Conservation (phyloP, 2,797 vertebrate genomes). For the Thaleichthys pacificus region DNA sequence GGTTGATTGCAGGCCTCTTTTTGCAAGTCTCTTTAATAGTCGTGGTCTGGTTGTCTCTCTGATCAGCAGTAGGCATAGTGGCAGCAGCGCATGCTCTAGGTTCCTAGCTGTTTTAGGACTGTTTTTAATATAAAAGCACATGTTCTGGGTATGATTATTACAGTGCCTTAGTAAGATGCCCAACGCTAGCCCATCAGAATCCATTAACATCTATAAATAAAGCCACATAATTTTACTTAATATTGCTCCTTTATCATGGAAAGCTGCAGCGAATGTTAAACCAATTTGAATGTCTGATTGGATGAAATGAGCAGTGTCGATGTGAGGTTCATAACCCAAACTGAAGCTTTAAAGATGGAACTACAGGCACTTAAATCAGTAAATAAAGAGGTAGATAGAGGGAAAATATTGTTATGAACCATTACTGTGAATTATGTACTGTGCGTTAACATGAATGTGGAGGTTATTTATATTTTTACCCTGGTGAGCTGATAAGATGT, state of each 20-base stretch:
- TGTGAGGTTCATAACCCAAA: not conserved
- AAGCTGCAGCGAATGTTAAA: not conserved
- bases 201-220: not conserved
- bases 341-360: slow-evolving; percentile 29
- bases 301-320: not conserved
- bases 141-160: not conserved
- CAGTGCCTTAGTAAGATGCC: slow-evolving; percentile 2
- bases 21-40: slow-evolving; percentile 55
- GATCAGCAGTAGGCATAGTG: slow-evolving; percentile 53
- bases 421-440: slow-evolving; percentile 13
- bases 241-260: not conserved
- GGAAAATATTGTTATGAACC: slow-evolving; percentile 41
- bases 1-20: slow-evolving; percentile 59
- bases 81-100: slow-evolving; percentile 17
- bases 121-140: slow-evolving; percentile 23
- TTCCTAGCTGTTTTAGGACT: slow-evolving; percentile 32
- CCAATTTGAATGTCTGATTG: not conserved
- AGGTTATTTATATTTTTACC: slow-evolving; percentile 18
- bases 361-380: slow-evolving; percentile 69
- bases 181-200: not conserved
- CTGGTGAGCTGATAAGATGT: slow-evolving; percentile 23
- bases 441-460: slow-evolving; percentile 4
- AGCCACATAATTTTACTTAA: not conserved
- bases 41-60: slow-evolving; percentile 53
- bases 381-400: slow-evolving; percentile 71